These are phyloP conservation scores for Lepidochrysops patricia DNA, from an alignment of 2,888 invertebrate genomes.

Conservation along the genomic window DNA sequence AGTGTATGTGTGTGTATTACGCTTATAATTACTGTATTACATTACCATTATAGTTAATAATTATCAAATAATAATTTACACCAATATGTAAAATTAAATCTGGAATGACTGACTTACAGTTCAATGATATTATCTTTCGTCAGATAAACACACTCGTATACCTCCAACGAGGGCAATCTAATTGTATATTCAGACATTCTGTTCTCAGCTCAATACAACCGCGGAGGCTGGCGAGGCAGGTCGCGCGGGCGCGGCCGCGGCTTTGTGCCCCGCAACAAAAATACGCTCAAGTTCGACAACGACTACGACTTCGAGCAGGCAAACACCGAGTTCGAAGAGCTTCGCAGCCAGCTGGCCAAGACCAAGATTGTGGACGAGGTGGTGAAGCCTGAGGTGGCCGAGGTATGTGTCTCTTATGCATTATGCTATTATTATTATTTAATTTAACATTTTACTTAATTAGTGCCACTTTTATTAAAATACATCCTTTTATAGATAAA, in stretches of 20 bases:
- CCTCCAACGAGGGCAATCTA: neutral
- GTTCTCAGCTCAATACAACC: conserved; percentile 52
- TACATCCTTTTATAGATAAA: too few species aligned
- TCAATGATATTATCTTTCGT: too few species aligned
- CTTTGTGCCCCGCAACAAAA: conserved; percentile 72
- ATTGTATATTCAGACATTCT: conserved; percentile 9
- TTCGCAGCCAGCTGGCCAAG: conserved; percentile 89
- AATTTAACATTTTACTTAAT: conserved; percentile 21
- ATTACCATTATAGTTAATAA: too few species aligned
- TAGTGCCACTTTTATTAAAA: too few species aligned
- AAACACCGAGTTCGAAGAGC: conserved; percentile 96
- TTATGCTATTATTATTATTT: neutral
- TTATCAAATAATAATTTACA: too few species aligned
- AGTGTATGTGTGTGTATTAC: too few species aligned
- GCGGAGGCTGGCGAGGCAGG: conserved; percentile 67
- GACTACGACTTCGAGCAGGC: conserved; percentile 99
- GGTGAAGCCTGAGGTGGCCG: conserved; percentile 59
- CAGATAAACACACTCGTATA: neutral
- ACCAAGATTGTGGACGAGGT: conserved; percentile 81
- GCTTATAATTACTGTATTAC: too few species aligned
- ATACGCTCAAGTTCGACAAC: conserved; percentile 92
- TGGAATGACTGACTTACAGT: too few species aligned
- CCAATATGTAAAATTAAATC: too few species aligned
- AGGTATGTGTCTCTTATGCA: neutral
- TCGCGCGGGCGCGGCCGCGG: conserved; percentile 62